Conservation (phyloP, 2,113 vertebrate genomes). For the Sander lucioperca region DNA sequence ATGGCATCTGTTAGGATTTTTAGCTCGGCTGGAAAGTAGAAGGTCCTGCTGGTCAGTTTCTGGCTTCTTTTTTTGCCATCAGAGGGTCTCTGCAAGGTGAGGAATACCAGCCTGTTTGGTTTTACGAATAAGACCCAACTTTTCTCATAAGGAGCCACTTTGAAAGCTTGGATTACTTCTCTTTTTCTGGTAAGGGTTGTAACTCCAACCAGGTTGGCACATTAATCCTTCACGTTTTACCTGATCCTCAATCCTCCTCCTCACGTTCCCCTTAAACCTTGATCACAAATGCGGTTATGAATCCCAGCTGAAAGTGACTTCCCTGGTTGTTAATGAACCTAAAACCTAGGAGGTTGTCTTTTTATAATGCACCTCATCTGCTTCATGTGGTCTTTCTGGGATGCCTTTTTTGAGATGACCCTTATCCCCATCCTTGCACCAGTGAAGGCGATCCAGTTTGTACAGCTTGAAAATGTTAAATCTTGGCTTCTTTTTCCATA, state of each 20-base stretch:
- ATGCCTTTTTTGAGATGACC: not conserved
- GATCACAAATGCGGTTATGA: not conserved
- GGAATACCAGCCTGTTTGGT: slow-evolving; percentile 2
- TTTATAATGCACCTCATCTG: not conserved
- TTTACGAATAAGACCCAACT: slow-evolving; percentile 30
- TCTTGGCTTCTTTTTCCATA: not conserved
- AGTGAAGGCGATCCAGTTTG: not conserved
- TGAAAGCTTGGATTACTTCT: slow-evolving; percentile 26
- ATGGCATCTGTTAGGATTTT: slow-evolving; percentile 46
- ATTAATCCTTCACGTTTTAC: slow-evolving; percentile 24
- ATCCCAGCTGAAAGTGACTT: not conserved
- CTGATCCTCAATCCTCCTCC: slow-evolving; percentile 18
- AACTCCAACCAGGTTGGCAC: slow-evolving; percentile 65
- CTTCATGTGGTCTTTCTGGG: not conserved
- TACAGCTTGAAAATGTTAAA: not conserved
- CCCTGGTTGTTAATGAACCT: not conserved
- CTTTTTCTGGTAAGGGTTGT: not conserved
- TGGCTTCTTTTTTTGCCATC: not conserved
- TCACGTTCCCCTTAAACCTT: slow-evolving; percentile 4
- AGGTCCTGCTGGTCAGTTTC: slow-evolving; percentile 9
- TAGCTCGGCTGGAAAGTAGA: slow-evolving; percentile 22
- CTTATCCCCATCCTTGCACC: not conserved
- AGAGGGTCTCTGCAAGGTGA: slow-evolving; percentile 59
- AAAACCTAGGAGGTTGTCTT: not conserved
- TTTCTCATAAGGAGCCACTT: slow-evolving; percentile 32